phyloP scores from a whole-genome alignment of 2,797 vertebrate species.

The Cuniculus paca region DNA sequence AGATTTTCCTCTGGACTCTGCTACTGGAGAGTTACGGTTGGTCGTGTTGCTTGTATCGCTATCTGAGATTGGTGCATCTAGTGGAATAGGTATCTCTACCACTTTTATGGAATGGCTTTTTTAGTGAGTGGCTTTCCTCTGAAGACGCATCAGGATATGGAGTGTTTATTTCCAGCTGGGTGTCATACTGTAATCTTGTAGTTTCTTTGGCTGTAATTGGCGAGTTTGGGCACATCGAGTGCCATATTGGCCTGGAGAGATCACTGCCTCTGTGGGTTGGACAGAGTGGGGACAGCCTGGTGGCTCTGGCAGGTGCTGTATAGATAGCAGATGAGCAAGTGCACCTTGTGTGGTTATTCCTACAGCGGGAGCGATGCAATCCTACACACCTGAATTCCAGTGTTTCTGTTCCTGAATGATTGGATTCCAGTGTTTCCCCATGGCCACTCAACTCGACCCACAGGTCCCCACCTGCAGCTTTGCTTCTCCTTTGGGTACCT shows the following conservation, averaged over 20 bases:
- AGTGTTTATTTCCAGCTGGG: not conserved
- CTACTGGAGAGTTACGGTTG: not conserved
- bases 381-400: too few species aligned
- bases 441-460: not conserved
- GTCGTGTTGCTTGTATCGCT: not conserved
- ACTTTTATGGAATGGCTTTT: not conserved
- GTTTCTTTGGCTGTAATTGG: not conserved
- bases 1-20: not conserved
- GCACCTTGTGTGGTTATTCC: not conserved
- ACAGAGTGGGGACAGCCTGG: not conserved
- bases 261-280: not conserved
- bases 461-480: too few species aligned
- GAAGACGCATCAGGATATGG: not conserved
- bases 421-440: not conserved
- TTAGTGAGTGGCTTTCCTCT: not conserved
- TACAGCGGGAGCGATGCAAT: not conserved
- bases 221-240: not conserved
- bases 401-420: too few species aligned
- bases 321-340: not conserved
- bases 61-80: not conserved
- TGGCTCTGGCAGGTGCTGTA: not conserved
- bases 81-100: not conserved
- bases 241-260: not conserved
- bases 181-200: not conserved
- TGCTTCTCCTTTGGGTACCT: not conserved